Evolutionary conservation across 1,140 invertebrate genomes (phyloP), one percentile per base, ranked within the genome.

Genomic region (Drosophila lacteicornis): DNA sequence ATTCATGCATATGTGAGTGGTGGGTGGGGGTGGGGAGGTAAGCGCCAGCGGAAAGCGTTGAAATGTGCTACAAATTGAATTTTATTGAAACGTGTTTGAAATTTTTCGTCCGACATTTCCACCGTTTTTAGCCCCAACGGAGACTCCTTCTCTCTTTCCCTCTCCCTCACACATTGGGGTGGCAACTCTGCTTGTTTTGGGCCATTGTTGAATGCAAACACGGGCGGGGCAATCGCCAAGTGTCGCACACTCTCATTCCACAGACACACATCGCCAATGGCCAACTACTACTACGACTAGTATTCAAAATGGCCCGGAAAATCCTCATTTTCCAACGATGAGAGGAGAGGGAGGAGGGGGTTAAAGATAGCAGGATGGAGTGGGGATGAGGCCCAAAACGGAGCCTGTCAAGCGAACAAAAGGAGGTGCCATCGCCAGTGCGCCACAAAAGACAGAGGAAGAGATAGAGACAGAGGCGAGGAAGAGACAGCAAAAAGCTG

Each of bases 61-160:
- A 88, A 88, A 88, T 88, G 84, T 88, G 84, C 84, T 88, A 88
- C 85, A 88, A 88, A 88, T 88, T 88, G 84, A 88, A 88, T 88
- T 88, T 90, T 90, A 88, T 88, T 90, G 84, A 90, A 88, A 88
- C 84, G 84, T 88, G 84, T 88, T 88, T 88, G 84, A 90, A 88
- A 90, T 90, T 88, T 90, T 85, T 84, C 75, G 62, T 75, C 85
- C 69, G 81, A 75, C 78, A 80, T 71, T 76, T 75, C 58, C 60
- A 66, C 62, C 59, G 43, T 50, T 62, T 68, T 68, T 50, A 38
- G 33, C 40, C 40, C 68, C 45, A 56, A 57, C 30, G 53, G 65
- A 49, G 61, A 40, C 19, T 45, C 27, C 25, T 56, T 43, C 33
- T 25, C 9, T 38, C 36, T 12, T 8, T 12, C 36, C 12, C 36